These are phyloP conservation scores for Amazona vittata DNA, from an alignment of 2,113 vertebrate genomes.

Conservation along the genomic window DNA sequence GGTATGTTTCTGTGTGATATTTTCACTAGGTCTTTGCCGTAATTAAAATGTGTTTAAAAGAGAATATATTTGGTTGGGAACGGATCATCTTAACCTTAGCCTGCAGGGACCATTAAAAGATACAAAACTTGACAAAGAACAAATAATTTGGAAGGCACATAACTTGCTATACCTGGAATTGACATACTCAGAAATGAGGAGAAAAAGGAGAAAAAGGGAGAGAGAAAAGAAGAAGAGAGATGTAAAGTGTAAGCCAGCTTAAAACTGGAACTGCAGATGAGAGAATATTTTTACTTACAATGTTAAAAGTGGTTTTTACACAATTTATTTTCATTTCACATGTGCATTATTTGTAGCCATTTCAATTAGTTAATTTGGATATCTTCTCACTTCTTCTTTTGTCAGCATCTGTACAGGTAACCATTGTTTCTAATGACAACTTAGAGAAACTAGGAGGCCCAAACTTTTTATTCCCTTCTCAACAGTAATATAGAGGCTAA, in stretches of 20 bases:
- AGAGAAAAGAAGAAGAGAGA: not conserved
- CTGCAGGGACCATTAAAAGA: not conserved
- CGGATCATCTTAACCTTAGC: not conserved
- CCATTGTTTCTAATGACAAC: not conserved
- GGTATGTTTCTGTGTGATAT: not conserved
- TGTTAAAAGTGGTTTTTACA: not conserved
- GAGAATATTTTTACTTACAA: rapidly evolving
- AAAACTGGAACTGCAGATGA: not conserved
- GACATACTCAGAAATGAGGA: not conserved
- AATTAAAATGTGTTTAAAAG: not conserved
- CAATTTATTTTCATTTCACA: not conserved
- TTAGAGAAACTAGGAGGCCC: not conserved
- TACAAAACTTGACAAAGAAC: not conserved
- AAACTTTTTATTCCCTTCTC: not conserved
- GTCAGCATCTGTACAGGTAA: not conserved
- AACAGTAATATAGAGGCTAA: not conserved
- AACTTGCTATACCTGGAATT: not conserved
- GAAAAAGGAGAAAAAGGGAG: not conserved
- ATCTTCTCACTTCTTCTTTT: not conserved
- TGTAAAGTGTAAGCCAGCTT: not conserved
- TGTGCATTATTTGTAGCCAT: not conserved
- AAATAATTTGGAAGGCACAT: not conserved
- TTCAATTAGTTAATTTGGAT: not conserved
- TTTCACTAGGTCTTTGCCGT: not conserved
- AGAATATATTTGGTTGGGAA: not conserved